Conservation (phyloP, 2,113 vertebrate genomes). For the Willisornis vidua region DNA sequence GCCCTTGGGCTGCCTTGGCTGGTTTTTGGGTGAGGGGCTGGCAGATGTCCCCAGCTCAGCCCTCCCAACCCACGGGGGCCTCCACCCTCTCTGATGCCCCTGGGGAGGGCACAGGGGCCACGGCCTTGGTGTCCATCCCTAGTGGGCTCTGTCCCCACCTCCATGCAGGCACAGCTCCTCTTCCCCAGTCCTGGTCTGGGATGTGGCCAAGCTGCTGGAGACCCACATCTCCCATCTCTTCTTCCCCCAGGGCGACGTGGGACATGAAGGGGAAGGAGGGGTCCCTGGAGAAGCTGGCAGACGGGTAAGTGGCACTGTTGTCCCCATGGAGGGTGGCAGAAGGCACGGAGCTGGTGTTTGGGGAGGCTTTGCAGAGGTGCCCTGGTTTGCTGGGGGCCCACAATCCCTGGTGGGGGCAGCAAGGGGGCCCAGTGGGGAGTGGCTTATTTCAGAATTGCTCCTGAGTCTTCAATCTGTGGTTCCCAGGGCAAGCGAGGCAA, state of each 20-base stretch:
- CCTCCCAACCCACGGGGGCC: neutral
- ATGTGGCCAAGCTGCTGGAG: neutral
- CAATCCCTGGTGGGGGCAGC: neutral
- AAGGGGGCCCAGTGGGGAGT: accelerated
- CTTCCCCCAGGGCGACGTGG: slow-evolving; percentile 74
- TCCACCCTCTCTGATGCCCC: neutral
- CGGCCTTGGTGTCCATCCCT: neutral
- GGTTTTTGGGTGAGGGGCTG: neutral
- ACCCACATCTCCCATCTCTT: neutral
- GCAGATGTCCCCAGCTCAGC: neutral
- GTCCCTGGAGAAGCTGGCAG: slow-evolving; percentile 74
- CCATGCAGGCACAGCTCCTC: neutral
- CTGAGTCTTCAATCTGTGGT: neutral
- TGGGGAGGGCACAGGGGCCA: neutral
- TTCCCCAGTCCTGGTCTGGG: neutral
- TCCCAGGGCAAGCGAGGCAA: slow-evolving; percentile 86
- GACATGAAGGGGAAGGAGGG: slow-evolving; percentile 72
- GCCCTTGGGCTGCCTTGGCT: neutral
- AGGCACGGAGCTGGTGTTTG: neutral
- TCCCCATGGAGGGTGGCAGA: neutral
- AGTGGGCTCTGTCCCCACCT: neutral
- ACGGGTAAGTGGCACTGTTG: slow-evolving; percentile 67
- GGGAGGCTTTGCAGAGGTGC: neutral
- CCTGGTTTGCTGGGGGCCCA: neutral
- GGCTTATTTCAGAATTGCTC: neutral